Conservation (phyloP, 2,888 invertebrate genomes). For the Epistrophe grossulariae region DNA sequence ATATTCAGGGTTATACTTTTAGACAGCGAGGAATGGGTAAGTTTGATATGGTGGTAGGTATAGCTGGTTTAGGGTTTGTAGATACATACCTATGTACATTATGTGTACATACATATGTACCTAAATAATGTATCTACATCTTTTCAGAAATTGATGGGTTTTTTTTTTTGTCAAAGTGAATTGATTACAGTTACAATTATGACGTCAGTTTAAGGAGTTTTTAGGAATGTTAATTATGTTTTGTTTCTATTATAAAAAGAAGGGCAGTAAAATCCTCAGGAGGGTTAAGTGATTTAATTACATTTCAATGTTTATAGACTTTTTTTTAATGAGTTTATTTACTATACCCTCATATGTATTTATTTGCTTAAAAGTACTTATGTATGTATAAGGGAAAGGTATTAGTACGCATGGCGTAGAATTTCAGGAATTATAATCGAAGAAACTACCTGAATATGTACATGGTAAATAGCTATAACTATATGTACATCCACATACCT, state of each 20-base stretch:
- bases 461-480: no score
- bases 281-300: not conserved
- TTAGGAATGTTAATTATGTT: not conserved
- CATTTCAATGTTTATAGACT: no score
- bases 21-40: not conserved
- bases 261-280: not conserved
- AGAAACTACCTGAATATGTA: no score
- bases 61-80: conserved; percentile 7
- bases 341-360: no score
- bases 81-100: no score
- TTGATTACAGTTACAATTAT: conserved; percentile 50
- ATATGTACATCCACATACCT: no score
- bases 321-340: no score
- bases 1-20: not conserved
- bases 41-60: not conserved
- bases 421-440: no score
- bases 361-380: no score
- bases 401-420: no score
- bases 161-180: conserved; percentile 50
- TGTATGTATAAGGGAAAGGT: no score
- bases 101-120: no score
- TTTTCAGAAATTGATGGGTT: not conserved
- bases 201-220: not conserved
- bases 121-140: not conserved
- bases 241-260: not conserved